These are phyloP conservation scores for Microplitis manilae DNA, from an alignment of 2,888 invertebrate species.

Conservation along the genomic window DNA sequence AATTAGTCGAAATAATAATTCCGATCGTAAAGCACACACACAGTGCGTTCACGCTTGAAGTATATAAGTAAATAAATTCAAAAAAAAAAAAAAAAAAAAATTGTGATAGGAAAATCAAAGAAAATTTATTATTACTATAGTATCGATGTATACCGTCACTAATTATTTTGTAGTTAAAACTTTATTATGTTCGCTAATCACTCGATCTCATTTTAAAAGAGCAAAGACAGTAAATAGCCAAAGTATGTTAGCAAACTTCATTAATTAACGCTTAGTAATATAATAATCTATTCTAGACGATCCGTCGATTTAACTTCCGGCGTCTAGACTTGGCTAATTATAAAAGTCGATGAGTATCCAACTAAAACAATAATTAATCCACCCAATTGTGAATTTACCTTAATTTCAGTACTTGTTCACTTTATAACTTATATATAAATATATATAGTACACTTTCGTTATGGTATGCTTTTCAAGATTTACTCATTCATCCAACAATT, in stretches of 20 bases:
- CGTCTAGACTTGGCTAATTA: slow-evolving; percentile 21
- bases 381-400: background rate
- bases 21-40: too few relatives aligned
- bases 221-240: background rate
- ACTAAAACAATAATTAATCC: slow-evolving; percentile 32
- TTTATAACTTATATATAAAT: background rate
- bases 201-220: background rate
- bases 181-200: background rate
- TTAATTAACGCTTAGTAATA: slow-evolving; percentile 30
- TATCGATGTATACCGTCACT: background rate
- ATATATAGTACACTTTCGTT: background rate
- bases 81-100: background rate
- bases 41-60: too few relatives aligned
- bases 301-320: slow-evolving; percentile 14
- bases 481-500: slow-evolving; percentile 21
- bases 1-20: too few relatives aligned
- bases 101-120: background rate
- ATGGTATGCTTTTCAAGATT: background rate
- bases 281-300: slow-evolving; percentile 29
- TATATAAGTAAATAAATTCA: too few relatives aligned
- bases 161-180: background rate
- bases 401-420: background rate
- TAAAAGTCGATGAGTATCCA: slow-evolving; percentile 27
- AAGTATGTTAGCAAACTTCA: slow-evolving; percentile 9
- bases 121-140: background rate